Percentiles rank a stretch among this genome's conserved stretches.
Conservation (phyloP, 2,113 vertebrate species). For the Oceanites oceanicus region DNA sequence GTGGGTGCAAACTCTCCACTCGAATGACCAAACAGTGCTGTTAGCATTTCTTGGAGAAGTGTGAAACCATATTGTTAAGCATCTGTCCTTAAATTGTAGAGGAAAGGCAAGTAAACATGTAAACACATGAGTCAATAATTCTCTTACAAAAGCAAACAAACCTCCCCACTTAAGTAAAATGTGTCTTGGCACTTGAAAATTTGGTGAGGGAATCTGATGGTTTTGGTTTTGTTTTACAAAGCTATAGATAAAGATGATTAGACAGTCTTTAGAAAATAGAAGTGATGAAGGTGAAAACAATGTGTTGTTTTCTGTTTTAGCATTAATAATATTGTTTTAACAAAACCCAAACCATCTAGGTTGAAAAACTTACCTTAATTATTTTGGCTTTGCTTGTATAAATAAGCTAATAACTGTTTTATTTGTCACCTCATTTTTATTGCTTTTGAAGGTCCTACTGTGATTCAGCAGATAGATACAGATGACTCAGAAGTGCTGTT, state of each 20-base stretch:
- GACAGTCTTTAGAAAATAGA: background rate
- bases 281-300: background rate
- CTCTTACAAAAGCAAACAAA: background rate
- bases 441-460: constrained; percentile 65
- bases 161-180: background rate
- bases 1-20: background rate
- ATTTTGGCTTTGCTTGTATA: background rate
- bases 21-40: background rate
- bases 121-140: background rate
- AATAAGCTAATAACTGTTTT: background rate
- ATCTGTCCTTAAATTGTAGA: background rate
- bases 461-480: constrained; percentile 44
- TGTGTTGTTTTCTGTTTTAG: background rate
- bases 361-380: constrained; percentile 1
- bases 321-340: background rate
- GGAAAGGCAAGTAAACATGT: background rate
- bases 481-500: constrained; percentile 61
- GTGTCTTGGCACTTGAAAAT: background rate
- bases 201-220: background rate
- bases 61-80: background rate
- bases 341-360: background rate
- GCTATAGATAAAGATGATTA: background rate
- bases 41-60: background rate
- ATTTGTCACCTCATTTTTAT: constrained; percentile 10
- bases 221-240: background rate